Evolutionary conservation across 2,113 vertebrate species (phyloP), one percentile per base, ranked within the genome.

Genomic region (Cygnus atratus): DNA sequence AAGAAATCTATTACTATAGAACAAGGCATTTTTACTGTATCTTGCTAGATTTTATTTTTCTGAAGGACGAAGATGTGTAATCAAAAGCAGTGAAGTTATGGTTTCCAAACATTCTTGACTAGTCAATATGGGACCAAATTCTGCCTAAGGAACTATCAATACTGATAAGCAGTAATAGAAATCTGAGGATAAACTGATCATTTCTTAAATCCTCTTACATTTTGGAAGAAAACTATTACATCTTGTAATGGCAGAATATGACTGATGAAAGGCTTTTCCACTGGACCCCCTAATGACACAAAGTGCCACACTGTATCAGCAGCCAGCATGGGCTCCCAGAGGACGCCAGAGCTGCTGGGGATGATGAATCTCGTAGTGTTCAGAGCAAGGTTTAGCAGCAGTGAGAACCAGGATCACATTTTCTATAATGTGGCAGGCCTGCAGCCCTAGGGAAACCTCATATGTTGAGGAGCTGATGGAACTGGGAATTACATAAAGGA

Each of bases 11-110:
- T 21, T 65, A 48, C 46, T 48, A 70, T 48, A 48, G 11, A 80
- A 24, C 21, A 54, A 4, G 26, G 1, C 15, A 28, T 37, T 7
- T 22, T 1, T 2, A 3, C 18, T 28, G 2, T 18, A 83, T 28
- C 18, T 63, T 35, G 44, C 3, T 31, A 26, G 18, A 77, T 77
- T 77, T 68, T 86, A 8, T 76, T 78, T 71, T 75, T 65, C 33
- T 72, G 25, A 72, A 63, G 31, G 9, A 66, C 28, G 71, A 82
- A 48, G 18, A 73, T 10, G 7, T n/a, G 10, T 25, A 65, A 37
- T n/a, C 7, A 54, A 57, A 87, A 75, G 13, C 25, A 10, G 0
- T 31, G 3, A 85, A 76, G 31, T 28, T 24, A 86, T 3, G 7
- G 33, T 82, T 93, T 79, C 50, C 35, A 87, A 54, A 82, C 26